Evolutionary conservation across 2,797 vertebrate species (phyloP).

Genomic region (Allochrocebus solatus): DNA sequence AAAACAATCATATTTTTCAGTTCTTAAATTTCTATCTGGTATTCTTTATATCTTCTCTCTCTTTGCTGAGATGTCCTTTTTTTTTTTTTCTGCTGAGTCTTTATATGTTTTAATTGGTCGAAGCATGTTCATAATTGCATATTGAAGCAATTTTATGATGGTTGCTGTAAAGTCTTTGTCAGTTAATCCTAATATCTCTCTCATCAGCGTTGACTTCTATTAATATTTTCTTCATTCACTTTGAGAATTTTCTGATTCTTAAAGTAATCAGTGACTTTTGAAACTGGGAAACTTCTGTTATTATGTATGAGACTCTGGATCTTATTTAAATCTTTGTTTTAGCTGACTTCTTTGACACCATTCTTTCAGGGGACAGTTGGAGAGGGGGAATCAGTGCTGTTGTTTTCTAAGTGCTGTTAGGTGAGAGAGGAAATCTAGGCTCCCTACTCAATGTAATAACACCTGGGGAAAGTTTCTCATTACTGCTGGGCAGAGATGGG

Average conservation of each 20-base stretch:
- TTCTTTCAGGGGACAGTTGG: neutral
- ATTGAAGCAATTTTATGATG: neutral
- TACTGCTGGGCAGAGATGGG: neutral
- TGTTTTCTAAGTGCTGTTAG: neutral
- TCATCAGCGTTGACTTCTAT: neutral
- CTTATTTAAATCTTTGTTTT: neutral
- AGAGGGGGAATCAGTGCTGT: neutral
- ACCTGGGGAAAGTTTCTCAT: neutral
- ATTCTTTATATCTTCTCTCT: neutral
- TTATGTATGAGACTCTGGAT: neutral
- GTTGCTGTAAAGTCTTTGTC: neutral
- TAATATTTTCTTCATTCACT: neutral
- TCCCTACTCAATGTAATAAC: neutral
- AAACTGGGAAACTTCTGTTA: neutral
- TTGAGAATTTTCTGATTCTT: neutral
- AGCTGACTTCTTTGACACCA: neutral
- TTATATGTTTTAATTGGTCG: neutral
- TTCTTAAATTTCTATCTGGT: neutral
- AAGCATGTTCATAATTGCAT: neutral
- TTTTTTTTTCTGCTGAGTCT: neutral
- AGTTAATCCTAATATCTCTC: neutral
- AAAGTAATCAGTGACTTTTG: neutral
- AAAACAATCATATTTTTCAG: neutral
- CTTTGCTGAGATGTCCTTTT: neutral
- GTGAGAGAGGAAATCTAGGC: neutral